Conservation (phyloP, 2,113 vertebrate species). For the Lethenteron camtschaticum region DNA sequence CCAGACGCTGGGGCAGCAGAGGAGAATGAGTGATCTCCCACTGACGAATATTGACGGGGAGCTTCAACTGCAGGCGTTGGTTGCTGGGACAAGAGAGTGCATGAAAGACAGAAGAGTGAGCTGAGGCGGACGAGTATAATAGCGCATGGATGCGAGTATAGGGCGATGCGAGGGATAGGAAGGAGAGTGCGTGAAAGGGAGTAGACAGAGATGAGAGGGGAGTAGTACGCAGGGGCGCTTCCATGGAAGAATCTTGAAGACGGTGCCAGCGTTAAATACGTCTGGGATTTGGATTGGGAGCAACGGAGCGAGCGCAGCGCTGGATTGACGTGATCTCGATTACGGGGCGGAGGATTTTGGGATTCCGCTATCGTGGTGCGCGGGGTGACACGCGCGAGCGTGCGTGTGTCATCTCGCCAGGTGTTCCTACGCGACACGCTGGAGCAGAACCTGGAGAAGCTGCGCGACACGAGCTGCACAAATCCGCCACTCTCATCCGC, state of each 20-base stretch:
- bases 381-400: neutral
- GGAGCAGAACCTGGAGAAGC: constrained; percentile 74
- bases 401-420: constrained; percentile 20
- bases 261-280: no score
- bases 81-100: neutral
- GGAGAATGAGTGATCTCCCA: no score
- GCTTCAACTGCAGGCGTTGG: no score
- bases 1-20: no score
- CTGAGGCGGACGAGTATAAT: neutral
- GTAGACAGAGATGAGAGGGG: neutral
- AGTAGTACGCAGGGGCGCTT: constrained; percentile 8
- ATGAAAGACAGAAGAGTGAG: neutral
- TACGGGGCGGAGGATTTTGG: no score
- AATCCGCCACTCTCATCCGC: constrained; percentile 55
- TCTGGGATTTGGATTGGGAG: no score
- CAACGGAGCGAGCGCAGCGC: no score
- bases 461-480: constrained; percentile 50
- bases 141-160: neutral
- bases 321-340: no score
- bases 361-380: no score
- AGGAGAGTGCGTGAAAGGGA: constrained; percentile 14
- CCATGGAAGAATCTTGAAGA: no score
- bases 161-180: constrained; percentile 6
- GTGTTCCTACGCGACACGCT: constrained; percentile 75
- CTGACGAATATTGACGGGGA: no score